phyloP scores from a whole-genome alignment of 2,113 vertebrate genomes.

The Empidonax alnorum region DNA sequence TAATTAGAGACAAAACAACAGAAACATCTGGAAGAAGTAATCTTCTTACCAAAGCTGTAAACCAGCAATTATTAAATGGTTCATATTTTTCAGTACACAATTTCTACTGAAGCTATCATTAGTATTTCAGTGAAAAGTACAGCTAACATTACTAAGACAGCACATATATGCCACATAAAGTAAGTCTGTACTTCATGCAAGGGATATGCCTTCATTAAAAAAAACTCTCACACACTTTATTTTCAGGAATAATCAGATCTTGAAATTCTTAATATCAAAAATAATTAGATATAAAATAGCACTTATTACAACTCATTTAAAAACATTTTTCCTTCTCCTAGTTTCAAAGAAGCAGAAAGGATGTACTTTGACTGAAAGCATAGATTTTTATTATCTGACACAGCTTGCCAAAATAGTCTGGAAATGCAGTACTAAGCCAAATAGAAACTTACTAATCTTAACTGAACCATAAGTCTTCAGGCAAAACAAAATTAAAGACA shows the following conservation, averaged over 20 bases:
- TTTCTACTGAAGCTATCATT: background rate
- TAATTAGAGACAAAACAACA: background rate
- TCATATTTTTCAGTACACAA: background rate
- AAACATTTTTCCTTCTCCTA: background rate
- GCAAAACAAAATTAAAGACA: background rate
- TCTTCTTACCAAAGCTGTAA: background rate
- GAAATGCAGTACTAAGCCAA: background rate
- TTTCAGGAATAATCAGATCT: background rate
- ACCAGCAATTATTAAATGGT: background rate
- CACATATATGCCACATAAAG: background rate
- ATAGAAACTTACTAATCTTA: background rate
- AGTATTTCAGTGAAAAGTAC: background rate
- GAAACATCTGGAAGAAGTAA: background rate
- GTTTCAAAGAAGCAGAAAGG: background rate
- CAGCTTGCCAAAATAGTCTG: background rate
- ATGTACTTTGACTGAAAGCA: background rate
- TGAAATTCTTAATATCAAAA: background rate
- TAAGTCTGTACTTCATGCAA: background rate
- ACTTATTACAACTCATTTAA: background rate
- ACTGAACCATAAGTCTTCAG: background rate
- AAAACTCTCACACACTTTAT: background rate
- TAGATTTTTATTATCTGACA: background rate
- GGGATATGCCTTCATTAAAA: background rate
- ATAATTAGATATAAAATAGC: background rate
- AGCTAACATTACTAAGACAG: background rate